phyloP scores from a whole-genome alignment of 1,140 invertebrate genomes.

The Anoplolepis gracilipes region DNA sequence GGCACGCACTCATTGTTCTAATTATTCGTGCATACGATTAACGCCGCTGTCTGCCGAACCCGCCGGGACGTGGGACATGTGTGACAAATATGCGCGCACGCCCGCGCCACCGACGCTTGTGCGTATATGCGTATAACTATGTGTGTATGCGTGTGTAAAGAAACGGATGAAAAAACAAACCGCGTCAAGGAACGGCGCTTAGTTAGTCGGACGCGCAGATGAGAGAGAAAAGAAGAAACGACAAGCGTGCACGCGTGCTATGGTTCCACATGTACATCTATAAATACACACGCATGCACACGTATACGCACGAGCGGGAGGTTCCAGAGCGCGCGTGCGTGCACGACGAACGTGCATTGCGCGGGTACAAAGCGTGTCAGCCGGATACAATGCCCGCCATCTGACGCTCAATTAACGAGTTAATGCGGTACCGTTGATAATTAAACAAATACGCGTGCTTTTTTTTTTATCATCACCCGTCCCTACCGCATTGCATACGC shows the following conservation, averaged over 20 bases:
- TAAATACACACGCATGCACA: slow-evolving; percentile 27
- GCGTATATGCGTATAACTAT: not conserved
- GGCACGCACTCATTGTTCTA: slow-evolving; percentile 84
- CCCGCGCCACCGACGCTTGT: slow-evolving; percentile 28
- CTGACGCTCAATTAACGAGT: slow-evolving; percentile 86
- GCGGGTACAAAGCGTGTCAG: slow-evolving; percentile 84
- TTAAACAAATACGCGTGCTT: slow-evolving; percentile 83
- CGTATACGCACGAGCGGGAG: not conserved
- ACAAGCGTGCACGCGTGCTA: slow-evolving; percentile 16
- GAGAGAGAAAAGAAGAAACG: slow-evolving; percentile 63
- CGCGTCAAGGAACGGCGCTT: slow-evolving; percentile 51
- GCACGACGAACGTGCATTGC: slow-evolving; percentile 41
- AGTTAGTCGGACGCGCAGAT: slow-evolving; percentile 30
- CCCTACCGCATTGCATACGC: not conserved
- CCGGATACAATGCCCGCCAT: slow-evolving; percentile 82
- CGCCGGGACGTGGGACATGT: slow-evolving; percentile 70
- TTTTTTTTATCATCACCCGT: slow-evolving; percentile 70
- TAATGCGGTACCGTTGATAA: slow-evolving; percentile 85
- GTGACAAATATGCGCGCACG: slow-evolving; percentile 70
- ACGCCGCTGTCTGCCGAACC: slow-evolving; percentile 78
- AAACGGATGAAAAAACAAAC: slow-evolving; percentile 56
- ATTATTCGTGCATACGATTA: slow-evolving; percentile 85
- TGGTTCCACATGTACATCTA: slow-evolving; percentile 64
- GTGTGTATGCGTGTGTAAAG: slow-evolving; percentile 1
- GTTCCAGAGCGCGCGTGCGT: slow-evolving; percentile 29